These are phyloP conservation scores for Cheilosia grossa DNA, from an alignment of 2,888 invertebrate species.

Conservation along the genomic window DNA sequence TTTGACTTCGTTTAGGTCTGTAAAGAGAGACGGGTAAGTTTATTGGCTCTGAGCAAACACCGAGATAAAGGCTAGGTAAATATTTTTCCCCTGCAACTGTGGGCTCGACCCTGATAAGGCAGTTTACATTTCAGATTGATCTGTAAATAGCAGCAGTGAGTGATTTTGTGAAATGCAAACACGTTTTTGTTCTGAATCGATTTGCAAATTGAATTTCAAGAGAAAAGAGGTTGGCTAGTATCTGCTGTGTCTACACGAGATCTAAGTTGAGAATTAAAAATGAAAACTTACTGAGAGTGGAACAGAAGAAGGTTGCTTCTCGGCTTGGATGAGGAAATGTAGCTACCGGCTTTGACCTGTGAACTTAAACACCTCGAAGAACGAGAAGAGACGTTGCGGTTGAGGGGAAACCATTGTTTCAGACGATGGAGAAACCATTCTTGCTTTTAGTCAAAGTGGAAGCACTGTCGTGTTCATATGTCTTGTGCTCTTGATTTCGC, in stretches of 20 bases:
- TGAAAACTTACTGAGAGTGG: not conserved
- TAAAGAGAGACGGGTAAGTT: constrained; percentile 28
- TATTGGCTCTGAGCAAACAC: constrained; percentile 23
- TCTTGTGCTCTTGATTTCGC: constrained; percentile 22
- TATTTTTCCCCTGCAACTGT: constrained; percentile 10
- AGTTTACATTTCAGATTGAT: constrained; percentile 24
- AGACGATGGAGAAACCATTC: constrained; percentile 18
- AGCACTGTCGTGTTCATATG: too few relatives aligned
- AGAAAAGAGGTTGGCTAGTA: constrained; percentile 22
- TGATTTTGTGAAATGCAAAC: constrained; percentile 25
- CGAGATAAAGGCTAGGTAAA: constrained; percentile 26
- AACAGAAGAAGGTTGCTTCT: not conserved
- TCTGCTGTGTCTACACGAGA: not conserved
- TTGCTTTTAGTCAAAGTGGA: constrained; percentile 10
- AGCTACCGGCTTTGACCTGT: constrained; percentile 26
- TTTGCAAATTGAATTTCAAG: constrained; percentile 19
- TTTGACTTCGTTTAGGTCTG: constrained; percentile 84
- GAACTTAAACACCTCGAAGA: not conserved
- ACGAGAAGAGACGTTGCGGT: constrained; percentile 5
- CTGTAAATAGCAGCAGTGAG: constrained; percentile 26
- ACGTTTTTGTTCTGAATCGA: constrained; percentile 44
- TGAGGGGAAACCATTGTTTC: constrained; percentile 4
- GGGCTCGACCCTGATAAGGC: constrained; percentile 37
- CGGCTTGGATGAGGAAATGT: not conserved
- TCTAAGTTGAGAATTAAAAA: constrained; percentile 12